Evolutionary conservation across 1,140 invertebrate species (phyloP).

Genomic region (Drosophila truncata): DNA sequence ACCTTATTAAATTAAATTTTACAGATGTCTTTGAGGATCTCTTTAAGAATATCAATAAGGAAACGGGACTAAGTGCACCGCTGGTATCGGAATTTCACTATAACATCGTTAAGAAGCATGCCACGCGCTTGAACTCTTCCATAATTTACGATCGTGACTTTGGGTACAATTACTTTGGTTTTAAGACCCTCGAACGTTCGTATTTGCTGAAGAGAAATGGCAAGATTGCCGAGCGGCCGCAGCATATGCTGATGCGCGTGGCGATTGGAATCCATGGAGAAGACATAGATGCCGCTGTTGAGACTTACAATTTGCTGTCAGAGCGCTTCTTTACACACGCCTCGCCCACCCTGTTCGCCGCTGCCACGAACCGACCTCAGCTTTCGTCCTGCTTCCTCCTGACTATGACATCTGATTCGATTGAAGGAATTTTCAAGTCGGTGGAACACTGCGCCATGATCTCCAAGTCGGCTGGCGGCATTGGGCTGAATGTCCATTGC

Average conservation of each 20-base stretch:
- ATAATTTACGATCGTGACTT: conserved; percentile 99
- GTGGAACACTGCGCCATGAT: conserved; percentile 98
- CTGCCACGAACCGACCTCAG: conserved; percentile 96
- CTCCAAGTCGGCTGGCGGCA: conserved; percentile 98
- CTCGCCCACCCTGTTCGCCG: conserved; percentile 98
- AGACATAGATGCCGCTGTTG: conserved; percentile 96
- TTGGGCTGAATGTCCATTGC: conserved; percentile 98
- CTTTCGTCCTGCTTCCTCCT: conserved; percentile 98
- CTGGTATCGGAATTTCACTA: conserved; percentile 95
- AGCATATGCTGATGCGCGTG: conserved; percentile 99
- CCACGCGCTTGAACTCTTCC: conserved; percentile 96
- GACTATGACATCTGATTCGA: conserved; percentile 98
- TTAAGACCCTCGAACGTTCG: conserved; percentile 98
- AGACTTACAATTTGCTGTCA: conserved; percentile 98
- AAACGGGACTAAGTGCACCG: conserved; percentile 90
- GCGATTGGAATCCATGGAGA: conserved; percentile 98
- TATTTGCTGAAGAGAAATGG: conserved; percentile 97
- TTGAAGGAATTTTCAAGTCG: conserved; percentile 99
- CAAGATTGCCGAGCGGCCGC: conserved; percentile 98
- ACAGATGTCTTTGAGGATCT: conserved; percentile 97
- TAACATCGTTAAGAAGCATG: conserved; percentile 94
- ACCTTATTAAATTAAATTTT: background rate
- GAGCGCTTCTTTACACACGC: conserved; percentile 99
- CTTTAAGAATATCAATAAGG: conserved; percentile 91
- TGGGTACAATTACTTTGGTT: conserved; percentile 99